These are phyloP conservation scores for Phrynocephalus guinanensis DNA, from an alignment of 2,797 vertebrate species.

Conservation along the genomic window DNA sequence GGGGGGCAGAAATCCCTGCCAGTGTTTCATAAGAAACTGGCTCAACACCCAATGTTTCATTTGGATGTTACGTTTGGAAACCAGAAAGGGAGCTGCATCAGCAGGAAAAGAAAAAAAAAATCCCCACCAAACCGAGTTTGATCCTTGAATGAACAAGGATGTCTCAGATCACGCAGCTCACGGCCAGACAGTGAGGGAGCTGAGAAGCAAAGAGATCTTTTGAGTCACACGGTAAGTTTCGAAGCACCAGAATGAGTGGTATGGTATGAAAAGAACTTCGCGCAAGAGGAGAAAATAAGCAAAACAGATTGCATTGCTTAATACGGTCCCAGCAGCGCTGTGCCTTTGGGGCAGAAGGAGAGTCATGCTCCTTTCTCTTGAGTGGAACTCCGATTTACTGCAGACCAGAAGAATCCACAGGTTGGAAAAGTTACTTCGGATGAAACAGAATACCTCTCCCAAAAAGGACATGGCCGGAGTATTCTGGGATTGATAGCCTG, in stretches of 20 bases:
- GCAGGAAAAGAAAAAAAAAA: not conserved
- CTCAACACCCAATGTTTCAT: conserved; percentile 53
- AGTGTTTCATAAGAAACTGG: conserved; percentile 46
- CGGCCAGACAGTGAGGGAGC: not conserved
- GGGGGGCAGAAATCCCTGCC: not conserved
- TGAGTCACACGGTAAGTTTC: conserved; percentile 53
- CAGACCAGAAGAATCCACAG: not conserved
- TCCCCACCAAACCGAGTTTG: not conserved
- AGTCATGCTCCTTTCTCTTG: too few species aligned
- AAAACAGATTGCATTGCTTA: not conserved
- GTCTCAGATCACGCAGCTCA: conserved; percentile 34
- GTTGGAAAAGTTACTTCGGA: too few species aligned
- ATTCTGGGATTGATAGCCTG: too few species aligned
- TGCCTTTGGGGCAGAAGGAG: not conserved
- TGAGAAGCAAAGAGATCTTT: conserved; percentile 12
- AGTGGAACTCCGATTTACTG: not conserved
- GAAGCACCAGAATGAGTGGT: too few species aligned
- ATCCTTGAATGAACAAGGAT: conserved; percentile 46
- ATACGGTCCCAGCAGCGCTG: not conserved
- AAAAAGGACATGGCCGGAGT: too few species aligned
- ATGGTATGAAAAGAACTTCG: not conserved
- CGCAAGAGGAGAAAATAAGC: too few species aligned
- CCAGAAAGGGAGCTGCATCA: conserved; percentile 47
- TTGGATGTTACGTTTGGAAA: conserved; percentile 65
- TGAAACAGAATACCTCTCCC: too few species aligned